Evolutionary conservation across 1,140 invertebrate species (phyloP).

Genomic region (Bombus turneri): DNA sequence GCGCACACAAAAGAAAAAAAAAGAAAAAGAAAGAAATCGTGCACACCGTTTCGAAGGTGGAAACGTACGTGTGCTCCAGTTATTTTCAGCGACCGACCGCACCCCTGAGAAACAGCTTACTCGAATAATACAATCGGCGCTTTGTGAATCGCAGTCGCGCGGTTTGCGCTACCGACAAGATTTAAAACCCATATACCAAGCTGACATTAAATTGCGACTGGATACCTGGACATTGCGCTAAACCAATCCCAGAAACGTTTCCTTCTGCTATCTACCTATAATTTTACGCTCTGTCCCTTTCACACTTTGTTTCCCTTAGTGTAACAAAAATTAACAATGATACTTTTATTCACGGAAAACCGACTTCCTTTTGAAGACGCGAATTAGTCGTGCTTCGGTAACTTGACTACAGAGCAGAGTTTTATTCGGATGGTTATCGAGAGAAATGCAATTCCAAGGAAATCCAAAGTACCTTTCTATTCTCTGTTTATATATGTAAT

Average conservation of each 20-base stretch:
- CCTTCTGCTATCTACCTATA: not conserved
- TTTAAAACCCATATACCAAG: not conserved
- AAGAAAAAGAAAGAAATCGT: not conserved
- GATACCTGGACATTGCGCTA: not conserved
- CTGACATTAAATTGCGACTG: not conserved
- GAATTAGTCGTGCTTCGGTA: too few species aligned
- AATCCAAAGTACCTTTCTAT: too few species aligned
- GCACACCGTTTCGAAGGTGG: not conserved
- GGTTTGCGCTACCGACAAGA: not conserved
- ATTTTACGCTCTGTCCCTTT: not conserved
- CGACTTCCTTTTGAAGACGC: not conserved
- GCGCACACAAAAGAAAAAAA: not conserved
- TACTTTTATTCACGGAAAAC: not conserved
- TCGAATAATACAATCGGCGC: conserved; percentile 31
- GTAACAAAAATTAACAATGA: not conserved
- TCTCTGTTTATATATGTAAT: not conserved
- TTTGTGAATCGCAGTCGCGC: not conserved
- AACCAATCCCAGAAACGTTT: not conserved
- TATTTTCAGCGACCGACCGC: not conserved
- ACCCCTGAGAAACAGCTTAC: conserved; percentile 14
- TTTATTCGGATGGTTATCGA: not conserved
- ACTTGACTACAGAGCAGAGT: not conserved
- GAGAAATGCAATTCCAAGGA: too few species aligned
- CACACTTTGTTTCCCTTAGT: not conserved
- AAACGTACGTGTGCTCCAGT: conserved; percentile 17